Base-by-base conservation (phyloP, 2,113 vertebrate species). In the Lethenteron camtschaticum region DNA sequence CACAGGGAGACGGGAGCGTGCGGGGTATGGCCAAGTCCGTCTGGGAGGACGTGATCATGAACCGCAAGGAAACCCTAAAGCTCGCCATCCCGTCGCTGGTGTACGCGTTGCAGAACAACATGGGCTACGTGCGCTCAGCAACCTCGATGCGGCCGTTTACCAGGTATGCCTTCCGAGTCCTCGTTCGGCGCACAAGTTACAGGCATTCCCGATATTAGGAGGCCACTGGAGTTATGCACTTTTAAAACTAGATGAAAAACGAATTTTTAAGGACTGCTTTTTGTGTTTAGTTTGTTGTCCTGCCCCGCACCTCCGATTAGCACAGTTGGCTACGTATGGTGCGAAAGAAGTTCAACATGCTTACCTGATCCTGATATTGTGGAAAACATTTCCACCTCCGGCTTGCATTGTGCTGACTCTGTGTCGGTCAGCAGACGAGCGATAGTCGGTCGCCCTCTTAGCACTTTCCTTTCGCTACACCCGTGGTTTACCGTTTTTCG, bases 71-170 rank as follows among this genome's bases (percentile, higher is more conserved):
- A 70, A 73, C 96, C 76, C 76, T 94, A 63, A 96, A 96, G 77
- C 79, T 99, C 73, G 87, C 89, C 11, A 82, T 99, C 57, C 92
- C 94, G 0, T 99, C 94, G 0, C 1, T 96, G 10, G 94, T 95
- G 8, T 99, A 99, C 0, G 94, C 87, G 7, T 2, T 99, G 58
- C 94, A 99, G 78, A 99, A 99, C 74, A 99, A 99, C 73, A 99
- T 99, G 94, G 90, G 88, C 0, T 96, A 96, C 56, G 58, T 96
- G 94, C 91, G 2, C 80, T 99, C 56, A 99, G 94, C 74, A 94
- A 99, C 75, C 82, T 99, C 58, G 94, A 99, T 73, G 94, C 89
- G 9, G 91, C 94, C 0, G 88, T 99, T 55, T 99, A 95, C 75
- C 94, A 99, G 88, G 94, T 92, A 78, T 70, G 72, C 69, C 16